Evolutionary conservation across 64 coral and sea anemone genomes (phyloP), one percentile per base, ranked within the genome.

Genomic region (Astreopora myriophthalma): DNA sequence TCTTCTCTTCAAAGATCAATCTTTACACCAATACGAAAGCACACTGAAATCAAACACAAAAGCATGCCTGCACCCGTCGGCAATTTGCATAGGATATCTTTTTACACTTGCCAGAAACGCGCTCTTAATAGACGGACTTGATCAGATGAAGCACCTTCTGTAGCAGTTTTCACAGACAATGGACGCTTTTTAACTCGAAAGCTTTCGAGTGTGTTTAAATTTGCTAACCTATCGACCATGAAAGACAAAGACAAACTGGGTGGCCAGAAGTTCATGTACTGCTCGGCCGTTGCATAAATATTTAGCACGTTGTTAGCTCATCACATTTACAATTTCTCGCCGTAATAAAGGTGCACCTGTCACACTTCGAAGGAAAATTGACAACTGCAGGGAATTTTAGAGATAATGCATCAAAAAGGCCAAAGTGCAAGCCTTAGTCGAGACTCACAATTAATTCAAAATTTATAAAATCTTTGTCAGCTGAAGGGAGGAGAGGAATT

Each of bases 331-430:
- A 36, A 22, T 14, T 12, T 73, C n/a, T 73, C 11, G 14, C 0
- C 34, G 5, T 4, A 73, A 73, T 35, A 73, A 32, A 38, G 34
- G 32, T 58, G 1, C 76, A 83, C 52, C 55, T 83, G 79, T 83
- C 79, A 37, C 19, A 37, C 6, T 11, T 61, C 60, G 31, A 23
- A 25, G 23, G 52, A 57, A 19, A 83, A 63, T 32, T 83, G 79
- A 83, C 79, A 83, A 10, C 4, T 83, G 32, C 61, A 83, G 36
- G 79, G 31, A 83, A 61, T 83, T 83, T 63, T 83, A 17, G 61
- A 36, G 57, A 65, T 64, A 83, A 83, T 63, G 22, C 52, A 32
- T 83, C 65, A 9, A 83, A 83, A 83, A 81, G 30, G 57, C 55
- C 33, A 63, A 37, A 63, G 34, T 24, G 14, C 79, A 64, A 64